Conservation (phyloP, 2,113 vertebrate species). For the Danio rerio region DNA sequence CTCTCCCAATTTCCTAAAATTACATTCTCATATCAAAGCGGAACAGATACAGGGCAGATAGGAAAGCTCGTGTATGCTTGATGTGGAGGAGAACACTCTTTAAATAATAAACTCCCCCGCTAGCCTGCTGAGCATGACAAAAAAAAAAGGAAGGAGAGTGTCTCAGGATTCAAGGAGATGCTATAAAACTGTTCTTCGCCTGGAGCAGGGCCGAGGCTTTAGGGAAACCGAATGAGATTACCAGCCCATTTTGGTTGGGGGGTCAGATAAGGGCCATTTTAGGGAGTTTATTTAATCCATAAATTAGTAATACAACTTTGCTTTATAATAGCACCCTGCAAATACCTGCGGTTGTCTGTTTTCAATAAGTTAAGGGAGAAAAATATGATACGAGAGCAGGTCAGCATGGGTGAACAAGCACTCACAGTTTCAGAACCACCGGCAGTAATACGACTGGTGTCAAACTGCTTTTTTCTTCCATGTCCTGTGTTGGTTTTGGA, state of each 20-base stretch:
- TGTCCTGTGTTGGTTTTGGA: slow-evolving; percentile 54
- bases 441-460: slow-evolving; percentile 22
- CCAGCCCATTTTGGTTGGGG: slow-evolving; percentile 44
- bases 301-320: slow-evolving; percentile 50
- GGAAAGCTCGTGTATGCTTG: slow-evolving; percentile 46
- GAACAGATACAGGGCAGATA: slow-evolving; percentile 54
- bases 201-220: slow-evolving; percentile 41
- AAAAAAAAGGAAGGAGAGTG: slow-evolving; percentile 42
- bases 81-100: slow-evolving; percentile 61
- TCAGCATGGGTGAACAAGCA: slow-evolving; percentile 22
- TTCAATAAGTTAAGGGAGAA: slow-evolving; percentile 31
- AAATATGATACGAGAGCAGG: slow-evolving; percentile 41
- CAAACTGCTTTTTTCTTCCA: slow-evolving; percentile 5
- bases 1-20: slow-evolving; percentile 59
- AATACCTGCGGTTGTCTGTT: slow-evolving; percentile 45
- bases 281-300: slow-evolving; percentile 54
- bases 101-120: slow-evolving; percentile 62
- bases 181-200: slow-evolving; percentile 53
- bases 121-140: slow-evolving; percentile 39
- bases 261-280: slow-evolving; percentile 50
- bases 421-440: slow-evolving; percentile 22
- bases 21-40: slow-evolving; percentile 58
- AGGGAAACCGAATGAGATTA: slow-evolving; percentile 58
- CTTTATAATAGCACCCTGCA: slow-evolving; percentile 37
- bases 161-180: slow-evolving; percentile 48